Conservation (phyloP, 2,888 invertebrate species). For the Ditula angustiorana region DNA sequence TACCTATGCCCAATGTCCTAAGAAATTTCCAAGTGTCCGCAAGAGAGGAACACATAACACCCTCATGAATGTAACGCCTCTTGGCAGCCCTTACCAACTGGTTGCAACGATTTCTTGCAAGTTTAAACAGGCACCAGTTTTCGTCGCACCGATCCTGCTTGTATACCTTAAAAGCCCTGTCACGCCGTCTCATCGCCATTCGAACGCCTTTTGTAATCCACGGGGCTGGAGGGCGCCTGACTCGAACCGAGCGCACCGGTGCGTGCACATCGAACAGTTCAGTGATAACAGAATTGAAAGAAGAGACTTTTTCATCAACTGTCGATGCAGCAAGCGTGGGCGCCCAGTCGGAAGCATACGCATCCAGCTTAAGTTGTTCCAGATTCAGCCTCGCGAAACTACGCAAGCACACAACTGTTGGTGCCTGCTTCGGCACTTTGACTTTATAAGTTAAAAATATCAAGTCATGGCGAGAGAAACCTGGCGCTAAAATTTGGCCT, state of each 20-base stretch:
- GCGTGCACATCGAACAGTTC: neutral
- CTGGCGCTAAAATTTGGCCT: too few relatives aligned
- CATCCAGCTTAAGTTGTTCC: neutral
- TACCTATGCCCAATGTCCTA: neutral
- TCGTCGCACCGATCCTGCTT: neutral
- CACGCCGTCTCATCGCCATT: conserved; percentile 5
- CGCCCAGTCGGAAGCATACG: neutral
- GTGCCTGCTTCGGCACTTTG: neutral
- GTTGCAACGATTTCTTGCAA: conserved; percentile 34
- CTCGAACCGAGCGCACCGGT: neutral
- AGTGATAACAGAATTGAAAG: neutral
- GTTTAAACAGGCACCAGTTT: neutral
- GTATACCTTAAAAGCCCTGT: neutral
- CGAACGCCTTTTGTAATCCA: conserved; percentile 1
- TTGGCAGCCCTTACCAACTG: conserved; percentile 29
- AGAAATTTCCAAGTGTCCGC: neutral
- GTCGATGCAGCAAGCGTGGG: neutral
- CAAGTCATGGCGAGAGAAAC: conserved; percentile 1
- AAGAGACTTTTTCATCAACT: neutral
- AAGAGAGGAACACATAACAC: too few relatives aligned
- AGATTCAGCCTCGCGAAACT: neutral
- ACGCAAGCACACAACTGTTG: neutral
- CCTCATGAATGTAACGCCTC: conserved; percentile 16
- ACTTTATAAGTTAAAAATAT: neutral
- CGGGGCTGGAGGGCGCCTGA: neutral